phyloP scores from a whole-genome alignment of 1,140 invertebrate genomes.

The Drosophila saltans region DNA sequence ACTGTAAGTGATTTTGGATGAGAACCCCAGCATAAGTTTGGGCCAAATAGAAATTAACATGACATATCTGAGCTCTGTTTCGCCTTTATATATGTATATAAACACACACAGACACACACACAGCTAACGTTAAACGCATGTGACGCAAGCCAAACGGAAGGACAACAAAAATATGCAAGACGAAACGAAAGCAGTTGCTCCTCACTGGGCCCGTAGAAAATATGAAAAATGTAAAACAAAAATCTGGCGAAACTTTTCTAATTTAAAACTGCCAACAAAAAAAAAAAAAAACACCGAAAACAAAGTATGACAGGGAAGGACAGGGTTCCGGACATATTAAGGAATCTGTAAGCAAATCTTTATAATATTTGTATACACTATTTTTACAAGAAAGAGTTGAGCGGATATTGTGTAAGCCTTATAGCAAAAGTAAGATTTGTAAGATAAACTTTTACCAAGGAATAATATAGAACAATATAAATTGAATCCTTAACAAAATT shows the following conservation, averaged over 20 bases:
- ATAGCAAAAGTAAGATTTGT: background rate
- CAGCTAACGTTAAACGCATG: slow-evolving; percentile 11
- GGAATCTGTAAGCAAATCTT: slow-evolving; percentile 65
- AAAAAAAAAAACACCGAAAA: slow-evolving; percentile 49
- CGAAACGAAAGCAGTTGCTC: background rate
- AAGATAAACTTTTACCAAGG: too few relatives aligned
- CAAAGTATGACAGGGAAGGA: slow-evolving; percentile 62
- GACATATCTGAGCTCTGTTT: slow-evolving; percentile 7
- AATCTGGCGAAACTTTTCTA: slow-evolving; percentile 81
- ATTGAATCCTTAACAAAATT: too few relatives aligned
- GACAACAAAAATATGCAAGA: slow-evolving; percentile 64
- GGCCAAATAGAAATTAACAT: slow-evolving; percentile 10
- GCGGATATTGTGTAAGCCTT: background rate
- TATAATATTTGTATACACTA: slow-evolving; percentile 67
- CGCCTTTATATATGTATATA: background rate
- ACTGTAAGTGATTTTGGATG: slow-evolving; percentile 13
- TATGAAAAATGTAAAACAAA: slow-evolving; percentile 82
- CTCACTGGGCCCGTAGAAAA: slow-evolving; percentile 69
- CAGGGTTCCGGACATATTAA: slow-evolving; percentile 38
- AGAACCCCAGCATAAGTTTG: slow-evolving; percentile 3
- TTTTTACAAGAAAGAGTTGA: background rate
- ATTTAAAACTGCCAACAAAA: slow-evolving; percentile 80
- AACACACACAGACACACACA: background rate
- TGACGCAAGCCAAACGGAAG: slow-evolving; percentile 1
- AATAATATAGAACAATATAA: too few relatives aligned